Evolutionary conservation across 2,797 vertebrate species (phyloP).

Genomic region (Coreius guichenoti): DNA sequence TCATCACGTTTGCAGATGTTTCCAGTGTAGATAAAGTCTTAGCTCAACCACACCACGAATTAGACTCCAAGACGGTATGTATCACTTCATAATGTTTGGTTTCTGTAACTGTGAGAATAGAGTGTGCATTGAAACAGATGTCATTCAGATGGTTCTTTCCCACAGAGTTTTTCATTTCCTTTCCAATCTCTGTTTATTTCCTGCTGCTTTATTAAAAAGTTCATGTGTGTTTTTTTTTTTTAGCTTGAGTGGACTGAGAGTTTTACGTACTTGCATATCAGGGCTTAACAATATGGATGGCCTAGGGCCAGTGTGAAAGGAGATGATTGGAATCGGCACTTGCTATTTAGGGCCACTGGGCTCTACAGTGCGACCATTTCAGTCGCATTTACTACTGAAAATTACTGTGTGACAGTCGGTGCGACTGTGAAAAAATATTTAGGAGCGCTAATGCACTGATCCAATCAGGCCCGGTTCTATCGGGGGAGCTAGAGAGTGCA

Average conservation of each 20-base stretch:
- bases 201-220: constrained; percentile 35
- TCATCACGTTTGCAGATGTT: constrained; percentile 98
- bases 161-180: constrained; percentile 44
- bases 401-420: neutral
- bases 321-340: neutral
- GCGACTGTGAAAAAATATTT: neutral
- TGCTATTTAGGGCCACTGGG: neutral
- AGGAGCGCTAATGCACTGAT: neutral
- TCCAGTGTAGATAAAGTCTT: constrained; percentile 99
- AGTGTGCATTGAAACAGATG: constrained; percentile 8
- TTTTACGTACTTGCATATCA: constrained; percentile 17
- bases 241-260: constrained; percentile 21
- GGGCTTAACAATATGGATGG: neutral
- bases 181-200: constrained; percentile 35
- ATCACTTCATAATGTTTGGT: constrained; percentile 3
- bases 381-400: neutral
- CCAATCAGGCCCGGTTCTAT: neutral
- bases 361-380: neutral
- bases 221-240: neutral
- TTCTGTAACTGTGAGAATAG: constrained; percentile 10
- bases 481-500: neutral
- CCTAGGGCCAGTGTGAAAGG: neutral
- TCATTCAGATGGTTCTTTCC: constrained; percentile 28
- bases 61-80: constrained; percentile 99
- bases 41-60: constrained; percentile 98